Percentiles rank a stretch among this genome's conserved stretches.
Evolutionary conservation across 2,797 vertebrate genomes (phyloP).

Genomic region (Hapalemur alaotrensis): DNA sequence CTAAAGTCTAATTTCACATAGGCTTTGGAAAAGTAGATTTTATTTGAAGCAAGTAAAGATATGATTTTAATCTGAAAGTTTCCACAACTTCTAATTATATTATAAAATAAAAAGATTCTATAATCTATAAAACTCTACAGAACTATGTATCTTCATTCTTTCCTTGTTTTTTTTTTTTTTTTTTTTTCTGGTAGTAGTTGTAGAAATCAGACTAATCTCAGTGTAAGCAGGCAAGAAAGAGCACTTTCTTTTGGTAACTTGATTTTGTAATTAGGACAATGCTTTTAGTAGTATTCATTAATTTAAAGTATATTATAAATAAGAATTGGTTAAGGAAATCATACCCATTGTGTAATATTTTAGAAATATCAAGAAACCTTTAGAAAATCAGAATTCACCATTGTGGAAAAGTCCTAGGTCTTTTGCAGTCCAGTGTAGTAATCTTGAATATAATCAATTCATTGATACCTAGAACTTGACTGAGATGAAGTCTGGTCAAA

Average conservation of each 20-base stretch:
- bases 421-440: background rate
- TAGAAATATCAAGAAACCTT: background rate
- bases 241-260: background rate
- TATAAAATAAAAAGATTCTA: background rate
- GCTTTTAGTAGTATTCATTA: background rate
- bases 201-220: background rate
- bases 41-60: background rate
- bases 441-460: background rate
- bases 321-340: background rate
- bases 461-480: background rate
- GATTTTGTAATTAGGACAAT: background rate
- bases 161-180: too few species aligned
- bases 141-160: background rate
- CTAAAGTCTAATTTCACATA: background rate
- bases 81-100: background rate
- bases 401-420: background rate
- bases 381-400: background rate
- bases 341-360: background rate
- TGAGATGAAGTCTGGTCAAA: background rate
- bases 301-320: background rate
- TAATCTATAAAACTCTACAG: background rate
- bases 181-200: background rate
- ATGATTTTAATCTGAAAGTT: background rate
- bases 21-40: conserved; percentile 3
- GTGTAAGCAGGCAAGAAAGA: background rate